Evolutionary conservation across 2,797 vertebrate species (phyloP).

Genomic region (Gallinago nigripennis): DNA sequence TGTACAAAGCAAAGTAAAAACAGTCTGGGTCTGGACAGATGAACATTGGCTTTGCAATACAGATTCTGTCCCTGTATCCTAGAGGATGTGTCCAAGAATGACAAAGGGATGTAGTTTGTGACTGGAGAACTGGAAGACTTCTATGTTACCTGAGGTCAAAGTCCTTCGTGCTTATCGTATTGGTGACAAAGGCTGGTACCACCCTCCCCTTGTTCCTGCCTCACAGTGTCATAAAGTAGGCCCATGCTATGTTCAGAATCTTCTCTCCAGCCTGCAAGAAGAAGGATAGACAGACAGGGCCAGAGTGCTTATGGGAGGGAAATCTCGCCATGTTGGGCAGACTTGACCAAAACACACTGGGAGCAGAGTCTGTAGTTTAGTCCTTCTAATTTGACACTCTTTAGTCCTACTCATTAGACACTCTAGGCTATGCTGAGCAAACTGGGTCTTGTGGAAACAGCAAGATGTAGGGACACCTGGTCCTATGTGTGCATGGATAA

Average conservation of each 20-base stretch:
- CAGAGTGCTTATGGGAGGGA: not conserved
- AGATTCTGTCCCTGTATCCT: not conserved
- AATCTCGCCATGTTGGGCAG: not conserved
- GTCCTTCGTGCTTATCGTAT: not conserved
- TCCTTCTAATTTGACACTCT: not conserved
- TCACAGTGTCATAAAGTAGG: not conserved
- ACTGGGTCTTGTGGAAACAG: not conserved
- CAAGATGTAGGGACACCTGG: not conserved
- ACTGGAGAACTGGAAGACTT: not conserved
- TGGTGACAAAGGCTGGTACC: not conserved
- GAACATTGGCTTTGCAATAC: not conserved
- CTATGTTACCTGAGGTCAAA: not conserved
- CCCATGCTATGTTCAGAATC: not conserved
- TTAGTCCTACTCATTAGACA: not conserved
- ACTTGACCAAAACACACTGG: not conserved
- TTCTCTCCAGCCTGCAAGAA: not conserved
- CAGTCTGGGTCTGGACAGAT: not conserved
- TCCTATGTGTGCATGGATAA: fast-evolving
- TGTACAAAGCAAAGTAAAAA: not conserved
- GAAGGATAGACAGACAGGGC: not conserved
- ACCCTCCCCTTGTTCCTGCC: not conserved
- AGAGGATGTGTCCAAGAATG: not conserved
- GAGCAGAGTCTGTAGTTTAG: not conserved
- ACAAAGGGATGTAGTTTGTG: not conserved
- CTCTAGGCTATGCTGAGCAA: not conserved